phyloP scores from a whole-genome alignment of 2,888 invertebrate genomes.

The Trachelus tabidus region DNA sequence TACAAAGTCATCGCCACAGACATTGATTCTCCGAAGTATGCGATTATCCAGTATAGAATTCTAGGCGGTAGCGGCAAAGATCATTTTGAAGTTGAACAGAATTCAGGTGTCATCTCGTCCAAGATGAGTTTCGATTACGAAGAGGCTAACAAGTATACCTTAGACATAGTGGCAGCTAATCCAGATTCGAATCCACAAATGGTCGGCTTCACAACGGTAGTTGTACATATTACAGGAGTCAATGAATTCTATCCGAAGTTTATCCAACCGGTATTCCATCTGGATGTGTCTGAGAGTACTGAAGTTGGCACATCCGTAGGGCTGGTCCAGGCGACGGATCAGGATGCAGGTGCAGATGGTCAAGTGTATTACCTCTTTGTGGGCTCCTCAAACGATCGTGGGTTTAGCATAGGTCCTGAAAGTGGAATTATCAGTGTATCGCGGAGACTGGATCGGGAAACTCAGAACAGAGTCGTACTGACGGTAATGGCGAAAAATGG shows the following conservation, averaged over 20 bases:
- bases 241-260: constrained; percentile 92
- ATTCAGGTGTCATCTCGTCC: constrained; percentile 81
- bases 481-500: constrained; percentile 95
- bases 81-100: constrained; percentile 80
- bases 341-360: constrained; percentile 89
- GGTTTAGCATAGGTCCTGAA: constrained; percentile 86
- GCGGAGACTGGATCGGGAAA: constrained; percentile 84
- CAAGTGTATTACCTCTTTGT: constrained; percentile 92
- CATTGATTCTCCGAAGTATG: constrained; percentile 88
- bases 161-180: constrained; percentile 87
- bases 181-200: constrained; percentile 80
- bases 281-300: constrained; percentile 93
- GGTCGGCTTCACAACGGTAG: constrained; percentile 79
- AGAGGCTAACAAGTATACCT: constrained; percentile 77
- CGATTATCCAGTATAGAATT: constrained; percentile 85
- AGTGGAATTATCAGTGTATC: constrained; percentile 88
- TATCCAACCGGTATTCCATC: constrained; percentile 89
- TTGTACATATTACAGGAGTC: constrained; percentile 83
- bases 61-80: constrained; percentile 80
- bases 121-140: constrained; percentile 88
- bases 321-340: constrained; percentile 87
- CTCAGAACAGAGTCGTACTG: constrained; percentile 87
- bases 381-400: constrained; percentile 91
- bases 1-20: constrained; percentile 83
- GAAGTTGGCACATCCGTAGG: constrained; percentile 88